These are phyloP conservation scores for Campylomormyrus tamandua DNA, from an alignment of 2,113 vertebrate genomes.

Conservation along the genomic window DNA sequence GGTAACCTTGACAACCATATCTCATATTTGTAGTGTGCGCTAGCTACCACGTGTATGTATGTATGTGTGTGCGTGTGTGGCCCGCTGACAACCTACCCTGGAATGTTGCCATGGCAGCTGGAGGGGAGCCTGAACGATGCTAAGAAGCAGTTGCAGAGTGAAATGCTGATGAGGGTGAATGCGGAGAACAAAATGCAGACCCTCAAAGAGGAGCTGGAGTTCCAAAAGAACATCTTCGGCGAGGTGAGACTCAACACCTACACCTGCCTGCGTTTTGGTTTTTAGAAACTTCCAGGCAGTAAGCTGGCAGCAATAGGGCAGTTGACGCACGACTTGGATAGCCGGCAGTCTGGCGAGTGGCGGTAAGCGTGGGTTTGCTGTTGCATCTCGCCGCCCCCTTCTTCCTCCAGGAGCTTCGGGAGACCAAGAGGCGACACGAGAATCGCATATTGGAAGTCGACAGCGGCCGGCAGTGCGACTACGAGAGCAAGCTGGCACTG, in stretches of 20 bases:
- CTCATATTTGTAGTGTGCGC: not conserved
- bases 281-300: not conserved
- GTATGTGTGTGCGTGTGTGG: not conserved
- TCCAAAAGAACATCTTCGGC: slow-evolving; percentile 79
- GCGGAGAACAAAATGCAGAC: slow-evolving; percentile 87
- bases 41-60: too few relatives aligned
- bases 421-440: slow-evolving; percentile 76
- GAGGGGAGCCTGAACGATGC: slow-evolving; percentile 66
- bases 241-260: slow-evolving; percentile 59
- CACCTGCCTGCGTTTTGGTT: not conserved
- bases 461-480: slow-evolving; percentile 73
- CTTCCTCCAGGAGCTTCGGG: slow-evolving; percentile 69
- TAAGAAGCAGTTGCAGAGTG: slow-evolving; percentile 87
- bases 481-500: slow-evolving; percentile 74
- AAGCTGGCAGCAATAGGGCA: not conserved
- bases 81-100: not conserved
- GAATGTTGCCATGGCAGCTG: slow-evolving; percentile 53
- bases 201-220: slow-evolving; percentile 83
- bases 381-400: not conserved
- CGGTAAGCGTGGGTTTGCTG: not conserved
- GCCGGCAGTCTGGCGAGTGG: not conserved
- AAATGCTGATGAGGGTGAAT: slow-evolving; percentile 82
- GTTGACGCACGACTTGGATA: not conserved
- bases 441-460: slow-evolving; percentile 81
- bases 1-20: not conserved